Percentiles rank a stretch among this genome's conserved stretches.
phyloP scores from a whole-genome alignment of 2,888 invertebrate species.

The Achlya flavicornis region DNA sequence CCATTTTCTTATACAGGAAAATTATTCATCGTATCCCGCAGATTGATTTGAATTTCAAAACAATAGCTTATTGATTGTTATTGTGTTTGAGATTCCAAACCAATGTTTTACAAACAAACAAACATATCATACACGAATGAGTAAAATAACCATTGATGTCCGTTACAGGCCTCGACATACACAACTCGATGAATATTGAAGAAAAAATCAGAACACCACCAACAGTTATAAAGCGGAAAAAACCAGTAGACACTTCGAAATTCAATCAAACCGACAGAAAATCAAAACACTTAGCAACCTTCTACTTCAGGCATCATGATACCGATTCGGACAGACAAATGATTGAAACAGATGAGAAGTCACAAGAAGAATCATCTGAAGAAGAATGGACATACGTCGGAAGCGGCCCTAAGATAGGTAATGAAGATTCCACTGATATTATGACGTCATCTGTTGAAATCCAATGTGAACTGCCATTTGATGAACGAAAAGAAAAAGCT shows the following conservation, averaged over 20 bases:
- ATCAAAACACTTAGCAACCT: slow-evolving; percentile 92
- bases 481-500: slow-evolving; percentile 60
- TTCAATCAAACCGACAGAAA: slow-evolving; percentile 89
- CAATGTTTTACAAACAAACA: slow-evolving; percentile 51
- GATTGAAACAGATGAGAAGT: slow-evolving; percentile 76
- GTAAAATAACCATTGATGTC: slow-evolving; percentile 31
- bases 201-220: slow-evolving; percentile 70
- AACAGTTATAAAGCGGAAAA: slow-evolving; percentile 78
- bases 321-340: slow-evolving; percentile 92
- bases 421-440: slow-evolving; percentile 77
- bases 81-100: slow-evolving; percentile 36
- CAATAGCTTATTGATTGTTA: slow-evolving; percentile 49
- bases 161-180: slow-evolving; percentile 63
- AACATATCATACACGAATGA: slow-evolving; percentile 21
- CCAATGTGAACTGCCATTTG: slow-evolving; percentile 72
- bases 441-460: slow-evolving; percentile 81
- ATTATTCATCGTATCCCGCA: slow-evolving; percentile 27
- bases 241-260: slow-evolving; percentile 83
- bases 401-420: slow-evolving; percentile 64
- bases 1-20: slow-evolving; percentile 39
- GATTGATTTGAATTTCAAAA: slow-evolving; percentile 53
- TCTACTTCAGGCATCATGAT: slow-evolving; percentile 93
- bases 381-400: slow-evolving; percentile 88
- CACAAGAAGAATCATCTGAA: slow-evolving; percentile 77
- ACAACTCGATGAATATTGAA: slow-evolving; percentile 50